Evolutionary conservation across 2,797 vertebrate species (phyloP).

Genomic region (Staurois parvus): DNA sequence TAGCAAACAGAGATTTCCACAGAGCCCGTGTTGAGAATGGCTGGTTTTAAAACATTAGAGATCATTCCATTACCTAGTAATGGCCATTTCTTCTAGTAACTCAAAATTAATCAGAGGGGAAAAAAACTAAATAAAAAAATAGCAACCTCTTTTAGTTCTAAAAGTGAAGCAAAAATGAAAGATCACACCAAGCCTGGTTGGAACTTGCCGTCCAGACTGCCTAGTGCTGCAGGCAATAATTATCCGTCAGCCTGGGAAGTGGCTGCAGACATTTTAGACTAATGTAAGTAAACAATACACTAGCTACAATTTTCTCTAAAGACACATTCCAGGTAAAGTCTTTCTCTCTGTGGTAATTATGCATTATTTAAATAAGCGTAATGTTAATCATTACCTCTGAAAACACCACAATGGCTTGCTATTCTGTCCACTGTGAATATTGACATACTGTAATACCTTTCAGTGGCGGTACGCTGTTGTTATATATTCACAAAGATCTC

Average conservation of each 20-base stretch:
- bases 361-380: constrained; percentile 58
- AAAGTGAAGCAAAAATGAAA: constrained; percentile 17
- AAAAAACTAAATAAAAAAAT: not conserved
- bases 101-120: not conserved
- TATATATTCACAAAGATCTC: constrained; percentile 44
- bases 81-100: too few relatives aligned
- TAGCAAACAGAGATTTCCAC: too few relatives aligned
- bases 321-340: constrained; percentile 48
- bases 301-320: constrained; percentile 46
- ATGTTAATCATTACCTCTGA: constrained; percentile 57
- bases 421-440: constrained; percentile 48
- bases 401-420: constrained; percentile 46
- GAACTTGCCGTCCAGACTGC: constrained; percentile 16
- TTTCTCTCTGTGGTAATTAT: constrained; percentile 48
- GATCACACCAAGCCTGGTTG: constrained; percentile 10
- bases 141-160: constrained; percentile 4
- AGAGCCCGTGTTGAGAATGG: too few relatives aligned
- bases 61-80: too few relatives aligned
- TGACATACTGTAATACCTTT: constrained; percentile 54
- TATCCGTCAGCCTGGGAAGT: constrained; percentile 47
- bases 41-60: too few relatives aligned
- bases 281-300: constrained; percentile 56
- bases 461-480: constrained; percentile 35
- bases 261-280: constrained; percentile 46
- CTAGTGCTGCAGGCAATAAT: constrained; percentile 38